A percentile compares a stretch with the other conserved stretches of the same genome.
These are phyloP conservation scores for Sturmia bella DNA, from an alignment of 2,888 invertebrate genomes.

Conservation along the genomic window DNA sequence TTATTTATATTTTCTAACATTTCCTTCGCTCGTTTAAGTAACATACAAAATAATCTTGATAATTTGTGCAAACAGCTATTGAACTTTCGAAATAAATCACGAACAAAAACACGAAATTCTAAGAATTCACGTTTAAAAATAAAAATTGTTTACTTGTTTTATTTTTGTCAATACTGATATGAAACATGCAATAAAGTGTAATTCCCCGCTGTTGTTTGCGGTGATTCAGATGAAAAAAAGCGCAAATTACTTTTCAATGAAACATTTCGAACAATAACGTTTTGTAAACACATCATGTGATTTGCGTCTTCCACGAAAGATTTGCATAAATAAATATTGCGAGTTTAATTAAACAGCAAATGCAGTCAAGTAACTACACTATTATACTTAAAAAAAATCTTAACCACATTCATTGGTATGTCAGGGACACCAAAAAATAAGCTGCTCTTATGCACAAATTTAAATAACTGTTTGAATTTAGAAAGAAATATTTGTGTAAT, in stretches of 20 bases:
- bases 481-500: too few species aligned
- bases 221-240: conserved; percentile 26
- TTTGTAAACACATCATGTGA: conserved; percentile 14
- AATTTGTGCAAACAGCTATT: neutral
- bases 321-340: neutral
- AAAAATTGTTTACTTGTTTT: conserved; percentile 31
- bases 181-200: conserved; percentile 36
- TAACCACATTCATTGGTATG: too few species aligned
- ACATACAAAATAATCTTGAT: too few species aligned
- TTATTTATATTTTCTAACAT: too few species aligned
- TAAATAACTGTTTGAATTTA: too few species aligned
- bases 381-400: neutral
- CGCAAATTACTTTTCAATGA: conserved; percentile 32
- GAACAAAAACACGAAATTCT: conserved; percentile 27
- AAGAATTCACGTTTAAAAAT: conserved; percentile 29
- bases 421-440: too few species aligned
- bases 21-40: too few species aligned
- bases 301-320: conserved; percentile 1
- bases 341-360: neutral
- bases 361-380: too few species aligned
- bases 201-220: conserved; percentile 31
- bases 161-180: conserved; percentile 25
- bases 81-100: conserved; percentile 8
- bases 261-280: conserved; percentile 5
- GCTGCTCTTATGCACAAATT: too few species aligned